Evolutionary conservation across 2,888 invertebrate species (phyloP).

Genomic region (Dione juno): DNA sequence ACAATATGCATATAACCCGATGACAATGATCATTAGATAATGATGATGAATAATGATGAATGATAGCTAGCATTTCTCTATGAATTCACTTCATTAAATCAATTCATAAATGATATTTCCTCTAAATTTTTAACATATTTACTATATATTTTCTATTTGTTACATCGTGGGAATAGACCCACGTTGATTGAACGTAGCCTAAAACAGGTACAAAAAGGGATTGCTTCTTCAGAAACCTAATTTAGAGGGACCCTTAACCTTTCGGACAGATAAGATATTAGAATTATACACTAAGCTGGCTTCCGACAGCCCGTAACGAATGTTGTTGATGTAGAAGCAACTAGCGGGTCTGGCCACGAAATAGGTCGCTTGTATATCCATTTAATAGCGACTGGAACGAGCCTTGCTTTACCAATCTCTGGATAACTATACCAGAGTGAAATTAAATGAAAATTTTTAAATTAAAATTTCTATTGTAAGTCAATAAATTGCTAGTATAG

Average conservation of each 20-base stretch:
- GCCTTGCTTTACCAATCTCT: not conserved
- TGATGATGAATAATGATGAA: no score
- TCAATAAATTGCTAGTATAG: no score
- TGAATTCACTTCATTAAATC: no score
- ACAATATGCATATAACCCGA: no score
- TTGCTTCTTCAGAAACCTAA: not conserved
- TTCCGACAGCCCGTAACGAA: conserved; percentile 4
- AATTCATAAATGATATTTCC: no score
- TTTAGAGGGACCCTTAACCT: not conserved
- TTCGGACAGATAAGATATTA: not conserved
- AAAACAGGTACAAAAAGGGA: not conserved
- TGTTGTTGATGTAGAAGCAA: not conserved
- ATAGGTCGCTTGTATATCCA: conserved; percentile 3
- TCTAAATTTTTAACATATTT: not conserved
- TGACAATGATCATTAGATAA: no score
- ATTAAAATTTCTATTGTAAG: no score
- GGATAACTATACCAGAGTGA: no score
- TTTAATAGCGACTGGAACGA: not conserved
- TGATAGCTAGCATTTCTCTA: no score
- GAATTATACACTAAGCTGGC: conserved; percentile 6
- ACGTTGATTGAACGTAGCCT: not conserved
- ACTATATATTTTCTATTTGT: not conserved
- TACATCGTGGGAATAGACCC: not conserved
- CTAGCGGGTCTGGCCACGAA: not conserved
- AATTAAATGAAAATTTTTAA: no score